phyloP scores from a whole-genome alignment of 2,797 vertebrate genomes.

The Centroberyx gerrardi region DNA sequence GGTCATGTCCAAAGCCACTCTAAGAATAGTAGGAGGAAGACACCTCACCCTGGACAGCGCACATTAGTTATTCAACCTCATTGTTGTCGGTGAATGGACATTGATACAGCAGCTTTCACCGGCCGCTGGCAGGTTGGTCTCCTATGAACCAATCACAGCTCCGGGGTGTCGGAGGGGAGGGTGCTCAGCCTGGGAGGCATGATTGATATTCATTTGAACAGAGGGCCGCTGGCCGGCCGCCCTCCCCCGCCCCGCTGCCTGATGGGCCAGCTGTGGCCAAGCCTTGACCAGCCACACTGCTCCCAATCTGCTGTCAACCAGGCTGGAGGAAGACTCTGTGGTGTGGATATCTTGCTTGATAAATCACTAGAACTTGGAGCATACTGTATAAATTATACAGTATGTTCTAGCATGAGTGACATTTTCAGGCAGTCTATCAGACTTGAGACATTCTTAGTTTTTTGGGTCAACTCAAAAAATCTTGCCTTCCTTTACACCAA shows the following conservation, averaged over 20 bases:
- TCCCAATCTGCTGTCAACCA: neutral
- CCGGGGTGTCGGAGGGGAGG: conserved; percentile 25
- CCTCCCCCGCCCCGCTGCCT: conserved; percentile 13
- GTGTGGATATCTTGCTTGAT: no score
- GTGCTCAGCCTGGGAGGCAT: conserved; percentile 31
- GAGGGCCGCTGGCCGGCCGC: conserved; percentile 31
- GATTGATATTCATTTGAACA: conserved; percentile 70
- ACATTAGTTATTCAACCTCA: conserved; percentile 81
- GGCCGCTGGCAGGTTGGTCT: conserved; percentile 69
- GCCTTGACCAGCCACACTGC: conserved; percentile 36
- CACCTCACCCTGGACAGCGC: conserved; percentile 41
- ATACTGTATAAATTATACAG: no score
- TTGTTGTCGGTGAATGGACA: conserved; percentile 77
- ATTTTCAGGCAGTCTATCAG: no score
- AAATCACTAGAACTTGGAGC: no score
- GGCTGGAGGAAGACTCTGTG: neutral
- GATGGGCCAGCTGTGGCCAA: conserved; percentile 66
- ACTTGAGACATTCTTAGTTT: no score
- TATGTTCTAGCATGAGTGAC: no score
- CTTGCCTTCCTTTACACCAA: no score
- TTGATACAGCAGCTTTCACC: conserved; percentile 62
- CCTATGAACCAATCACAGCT: conserved; percentile 72
- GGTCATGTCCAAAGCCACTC: conserved; percentile 73
- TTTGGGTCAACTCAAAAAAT: no score
- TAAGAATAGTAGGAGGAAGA: conserved; percentile 53